Evolutionary conservation across 2,888 invertebrate species (phyloP).

Genomic region (Onchidella celtica): DNA sequence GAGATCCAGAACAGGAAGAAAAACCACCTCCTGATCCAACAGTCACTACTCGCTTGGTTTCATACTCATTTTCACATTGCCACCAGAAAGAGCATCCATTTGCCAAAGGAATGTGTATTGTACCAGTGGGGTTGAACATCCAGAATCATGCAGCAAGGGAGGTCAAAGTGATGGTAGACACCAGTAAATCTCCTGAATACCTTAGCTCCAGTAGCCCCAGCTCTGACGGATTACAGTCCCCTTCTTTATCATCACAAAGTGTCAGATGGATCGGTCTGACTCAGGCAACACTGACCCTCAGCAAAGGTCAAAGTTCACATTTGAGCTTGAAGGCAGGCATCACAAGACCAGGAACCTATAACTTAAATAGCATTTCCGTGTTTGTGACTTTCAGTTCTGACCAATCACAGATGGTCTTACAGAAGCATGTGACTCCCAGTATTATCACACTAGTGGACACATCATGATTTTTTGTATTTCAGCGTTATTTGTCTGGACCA

Average conservation of each 20-base stretch:
- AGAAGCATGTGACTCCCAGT: conserved; percentile 72
- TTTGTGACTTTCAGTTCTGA: conserved; percentile 71
- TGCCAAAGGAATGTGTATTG: conserved; percentile 83
- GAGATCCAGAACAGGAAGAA: conserved; percentile 61
- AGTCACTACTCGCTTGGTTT: conserved; percentile 83
- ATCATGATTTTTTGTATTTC: conserved; percentile 15
- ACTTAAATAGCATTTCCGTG: conserved; percentile 74
- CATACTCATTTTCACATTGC: conserved; percentile 84
- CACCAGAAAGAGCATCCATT: conserved; percentile 85
- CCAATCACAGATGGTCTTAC: conserved; percentile 71
- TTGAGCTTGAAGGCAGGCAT: conserved; percentile 74
- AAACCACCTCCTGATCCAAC: conserved; percentile 69
- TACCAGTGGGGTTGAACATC: conserved; percentile 84
- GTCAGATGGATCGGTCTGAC: conserved; percentile 78
- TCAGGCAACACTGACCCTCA: conserved; percentile 67
- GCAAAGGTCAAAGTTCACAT: conserved; percentile 63
- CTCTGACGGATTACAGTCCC: not conserved
- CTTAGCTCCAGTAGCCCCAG: conserved; percentile 39
- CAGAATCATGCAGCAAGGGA: conserved; percentile 68
- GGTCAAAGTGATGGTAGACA: conserved; percentile 70
- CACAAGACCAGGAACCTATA: conserved; percentile 76
- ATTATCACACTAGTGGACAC: conserved; percentile 52
- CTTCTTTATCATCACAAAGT: conserved; percentile 33
- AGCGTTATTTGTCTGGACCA: too few relatives aligned
- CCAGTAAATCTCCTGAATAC: conserved; percentile 72